phyloP scores from a whole-genome alignment of 2,888 invertebrate genomes.

The Proisotoma minuta region DNA sequence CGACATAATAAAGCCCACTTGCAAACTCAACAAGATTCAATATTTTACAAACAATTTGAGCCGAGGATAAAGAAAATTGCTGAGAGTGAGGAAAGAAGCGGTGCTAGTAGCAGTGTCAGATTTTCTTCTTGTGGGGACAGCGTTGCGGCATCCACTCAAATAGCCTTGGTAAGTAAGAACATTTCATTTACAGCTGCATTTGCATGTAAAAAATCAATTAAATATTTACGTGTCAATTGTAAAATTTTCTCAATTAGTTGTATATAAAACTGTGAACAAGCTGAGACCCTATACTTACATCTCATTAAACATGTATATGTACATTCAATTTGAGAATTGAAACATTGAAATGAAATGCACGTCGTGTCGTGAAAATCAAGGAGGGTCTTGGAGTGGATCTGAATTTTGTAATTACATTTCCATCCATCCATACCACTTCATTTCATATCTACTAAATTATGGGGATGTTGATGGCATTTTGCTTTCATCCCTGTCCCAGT shows the following conservation, averaged over 20 bases:
- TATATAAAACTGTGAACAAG: not conserved
- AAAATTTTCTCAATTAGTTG: not conserved
- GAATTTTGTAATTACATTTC: not conserved
- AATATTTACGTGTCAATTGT: not conserved
- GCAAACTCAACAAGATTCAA: constrained; percentile 11
- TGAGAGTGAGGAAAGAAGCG: constrained; percentile 31
- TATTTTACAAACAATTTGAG: constrained; percentile 24
- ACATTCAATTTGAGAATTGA: not conserved
- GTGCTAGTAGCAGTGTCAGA: constrained; percentile 30
- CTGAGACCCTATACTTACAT: not conserved
- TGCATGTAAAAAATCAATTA: constrained; percentile 1
- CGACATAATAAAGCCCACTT: constrained; percentile 10
- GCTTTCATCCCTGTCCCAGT: not conserved
- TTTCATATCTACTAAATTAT: not conserved
- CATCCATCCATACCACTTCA: not conserved
- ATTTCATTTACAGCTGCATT: not conserved
- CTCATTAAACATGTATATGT: not conserved
- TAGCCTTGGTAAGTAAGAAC: constrained; percentile 38
- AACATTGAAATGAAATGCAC: not conserved
- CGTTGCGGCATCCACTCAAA: constrained; percentile 41
- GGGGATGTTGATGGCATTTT: not conserved
- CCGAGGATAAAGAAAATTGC: constrained; percentile 42
- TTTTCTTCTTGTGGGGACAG: constrained; percentile 41
- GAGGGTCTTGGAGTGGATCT: too few relatives aligned
- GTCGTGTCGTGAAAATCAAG: too few relatives aligned